Evolutionary conservation across 2,113 vertebrate genomes (phyloP), one percentile per base, ranked within the genome.

Genomic region (Muntiacus muntjak): DNA sequence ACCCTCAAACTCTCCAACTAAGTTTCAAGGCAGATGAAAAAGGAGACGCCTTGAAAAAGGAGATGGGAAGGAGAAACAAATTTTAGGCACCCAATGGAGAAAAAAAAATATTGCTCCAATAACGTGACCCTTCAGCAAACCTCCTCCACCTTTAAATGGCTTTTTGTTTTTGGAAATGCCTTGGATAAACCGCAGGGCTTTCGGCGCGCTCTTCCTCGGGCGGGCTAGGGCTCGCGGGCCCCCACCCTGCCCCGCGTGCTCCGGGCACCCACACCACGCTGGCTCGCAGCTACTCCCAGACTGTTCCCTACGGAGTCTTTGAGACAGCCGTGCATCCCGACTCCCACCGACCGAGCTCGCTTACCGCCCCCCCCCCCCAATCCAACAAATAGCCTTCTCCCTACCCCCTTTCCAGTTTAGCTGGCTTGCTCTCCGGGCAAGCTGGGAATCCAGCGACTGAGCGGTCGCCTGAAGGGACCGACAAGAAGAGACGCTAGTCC

Each of bases 121-220:
- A 83, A 30, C 23, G 26, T 93, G 93, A 96, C 88, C 81, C 62
- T 78, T 93, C 23, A 40, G 50, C 90, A 88, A 96, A 92, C 87
- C 82, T 74, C 55, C 67, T 81, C 84, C 62, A 28, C 78, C 15
- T 97, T 96, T 83, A 96, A 92, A 91, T 52, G 76, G 45, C 84
- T 91, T 95, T 91, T 97, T 98, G 97, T 96, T 88, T 97, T 88
- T 83, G 90, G 85, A 88, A 94, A 74, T 79, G 71, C 87, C 91
- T 64, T 57, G 86, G 43, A 93, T 57, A 94, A 88, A 89, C 94
- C 93, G 21, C 91, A 85, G 19, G 33, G 36, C 89, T 90, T 67
- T n/a, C 13, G 30, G 45, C 62, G 50, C 23, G 30, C 74, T 88
- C 57, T 90, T 96, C 76, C 55, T 67, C 50, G 0, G 74, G 60